phyloP scores from a whole-genome alignment of 1,140 invertebrate genomes.

The Myzus persicae region DNA sequence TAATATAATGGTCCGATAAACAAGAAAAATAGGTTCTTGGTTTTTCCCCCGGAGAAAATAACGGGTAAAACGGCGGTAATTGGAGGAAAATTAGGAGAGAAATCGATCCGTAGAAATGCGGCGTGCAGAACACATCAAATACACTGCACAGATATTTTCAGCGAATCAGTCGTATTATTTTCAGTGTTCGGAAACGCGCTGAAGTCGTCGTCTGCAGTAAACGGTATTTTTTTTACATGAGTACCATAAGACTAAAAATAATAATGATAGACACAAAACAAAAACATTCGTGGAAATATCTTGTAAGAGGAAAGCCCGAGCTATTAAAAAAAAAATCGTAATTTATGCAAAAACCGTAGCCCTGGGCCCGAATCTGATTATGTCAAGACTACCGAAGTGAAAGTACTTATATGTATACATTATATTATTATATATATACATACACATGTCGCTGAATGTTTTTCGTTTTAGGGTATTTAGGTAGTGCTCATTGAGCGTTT shows the following conservation, averaged over 20 bases:
- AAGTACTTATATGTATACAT: constrained; percentile 1
- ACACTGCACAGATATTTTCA: not conserved
- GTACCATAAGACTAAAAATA: not conserved
- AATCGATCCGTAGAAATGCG: not conserved
- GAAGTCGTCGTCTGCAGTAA: not conserved
- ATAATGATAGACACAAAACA: not conserved
- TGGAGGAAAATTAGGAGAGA: constrained; percentile 21
- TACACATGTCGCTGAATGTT: not conserved
- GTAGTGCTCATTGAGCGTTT: not conserved
- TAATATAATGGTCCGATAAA: constrained; percentile 27
- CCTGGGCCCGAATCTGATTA: constrained; percentile 35
- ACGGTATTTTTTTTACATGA: not conserved
- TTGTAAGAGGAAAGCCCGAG: not conserved
- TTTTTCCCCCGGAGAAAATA: constrained; percentile 17
- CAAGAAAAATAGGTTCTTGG: constrained; percentile 22
- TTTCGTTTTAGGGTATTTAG: not conserved
- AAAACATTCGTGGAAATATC: not conserved
- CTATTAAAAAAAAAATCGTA: not conserved
- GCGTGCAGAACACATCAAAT: not conserved
- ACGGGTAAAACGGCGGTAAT: constrained; percentile 11
- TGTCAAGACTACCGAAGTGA: constrained; percentile 34
- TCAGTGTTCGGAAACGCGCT: not conserved
- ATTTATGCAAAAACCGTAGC: not conserved
- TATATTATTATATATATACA: too few relatives aligned
- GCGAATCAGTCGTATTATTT: not conserved